A percentile compares a stretch with the other conserved stretches of the same genome.
phyloP scores from a whole-genome alignment of 2,113 vertebrate species.

The Trogon melanurus region DNA sequence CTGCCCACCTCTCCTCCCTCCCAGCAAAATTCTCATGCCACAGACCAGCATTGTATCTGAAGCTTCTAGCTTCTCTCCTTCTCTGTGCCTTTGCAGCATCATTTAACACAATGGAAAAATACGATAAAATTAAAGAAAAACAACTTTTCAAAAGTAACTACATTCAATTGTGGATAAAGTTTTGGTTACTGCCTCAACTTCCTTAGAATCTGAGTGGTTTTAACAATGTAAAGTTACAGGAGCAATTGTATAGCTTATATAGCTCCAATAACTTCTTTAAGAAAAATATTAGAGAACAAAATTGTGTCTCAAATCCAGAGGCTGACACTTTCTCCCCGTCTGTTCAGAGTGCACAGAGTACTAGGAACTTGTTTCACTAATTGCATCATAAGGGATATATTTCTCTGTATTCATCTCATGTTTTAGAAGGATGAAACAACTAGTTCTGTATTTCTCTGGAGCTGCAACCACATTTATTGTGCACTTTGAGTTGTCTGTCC shows the following conservation, averaged over 20 bases:
- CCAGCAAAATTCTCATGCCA: background rate
- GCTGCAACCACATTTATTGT: background rate
- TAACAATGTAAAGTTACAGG: background rate
- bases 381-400: background rate
- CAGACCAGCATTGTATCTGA: background rate
- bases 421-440: background rate
- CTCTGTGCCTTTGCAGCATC: background rate
- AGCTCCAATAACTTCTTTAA: background rate
- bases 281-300: background rate
- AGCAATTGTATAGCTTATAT: background rate
- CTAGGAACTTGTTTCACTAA: background rate
- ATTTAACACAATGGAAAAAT: background rate
- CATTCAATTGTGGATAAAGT: background rate
- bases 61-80: background rate
- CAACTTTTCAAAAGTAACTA: background rate
- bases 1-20: accelerated
- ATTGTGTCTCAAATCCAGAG: background rate
- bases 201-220: background rate
- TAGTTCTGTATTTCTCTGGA: background rate
- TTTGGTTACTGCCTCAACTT: background rate
- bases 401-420: background rate
- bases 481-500: background rate
- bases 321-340: background rate
- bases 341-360: background rate
- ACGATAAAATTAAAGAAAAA: background rate